Conservation (phyloP, 2,797 vertebrate species). For the Gymnocypris eckloni region DNA sequence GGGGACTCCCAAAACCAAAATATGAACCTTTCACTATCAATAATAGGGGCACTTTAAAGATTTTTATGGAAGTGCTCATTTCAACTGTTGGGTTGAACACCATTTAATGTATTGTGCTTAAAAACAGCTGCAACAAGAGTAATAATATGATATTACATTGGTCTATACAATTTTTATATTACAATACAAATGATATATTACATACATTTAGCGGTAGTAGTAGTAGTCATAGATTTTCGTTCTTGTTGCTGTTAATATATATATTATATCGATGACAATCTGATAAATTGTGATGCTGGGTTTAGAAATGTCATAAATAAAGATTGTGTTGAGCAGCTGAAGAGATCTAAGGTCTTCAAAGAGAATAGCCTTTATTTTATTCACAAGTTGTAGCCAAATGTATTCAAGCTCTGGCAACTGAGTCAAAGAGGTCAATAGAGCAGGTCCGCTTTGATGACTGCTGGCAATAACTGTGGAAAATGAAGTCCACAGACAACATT, state of each 20-base stretch:
- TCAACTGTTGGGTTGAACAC: neutral
- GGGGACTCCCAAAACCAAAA: too few relatives aligned
- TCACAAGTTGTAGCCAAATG: slow-evolving; percentile 55
- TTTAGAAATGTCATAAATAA: slow-evolving; percentile 45
- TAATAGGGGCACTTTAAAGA: too few relatives aligned
- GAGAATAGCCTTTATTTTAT: slow-evolving; percentile 53
- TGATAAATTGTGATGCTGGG: slow-evolving; percentile 12
- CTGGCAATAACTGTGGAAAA: slow-evolving; percentile 38
- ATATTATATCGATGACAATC: neutral
- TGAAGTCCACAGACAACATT: slow-evolving; percentile 43
- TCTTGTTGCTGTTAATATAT: neutral
- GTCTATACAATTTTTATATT: neutral
- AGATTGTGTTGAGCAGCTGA: slow-evolving; percentile 44
- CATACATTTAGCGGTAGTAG: neutral
- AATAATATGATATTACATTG: neutral
- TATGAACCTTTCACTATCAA: too few relatives aligned
- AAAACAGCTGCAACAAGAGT: too few relatives aligned
- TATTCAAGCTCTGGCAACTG: slow-evolving; percentile 46
- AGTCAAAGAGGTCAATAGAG: slow-evolving; percentile 51
- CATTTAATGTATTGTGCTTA: neutral
- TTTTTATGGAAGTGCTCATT: too few relatives aligned
- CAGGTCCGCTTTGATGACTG: slow-evolving; percentile 50
- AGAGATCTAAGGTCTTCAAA: slow-evolving; percentile 53
- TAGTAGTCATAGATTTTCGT: neutral
- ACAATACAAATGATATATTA: neutral